Conservation (phyloP, 1,140 invertebrate species). For the Drosophila teissieri region DNA sequence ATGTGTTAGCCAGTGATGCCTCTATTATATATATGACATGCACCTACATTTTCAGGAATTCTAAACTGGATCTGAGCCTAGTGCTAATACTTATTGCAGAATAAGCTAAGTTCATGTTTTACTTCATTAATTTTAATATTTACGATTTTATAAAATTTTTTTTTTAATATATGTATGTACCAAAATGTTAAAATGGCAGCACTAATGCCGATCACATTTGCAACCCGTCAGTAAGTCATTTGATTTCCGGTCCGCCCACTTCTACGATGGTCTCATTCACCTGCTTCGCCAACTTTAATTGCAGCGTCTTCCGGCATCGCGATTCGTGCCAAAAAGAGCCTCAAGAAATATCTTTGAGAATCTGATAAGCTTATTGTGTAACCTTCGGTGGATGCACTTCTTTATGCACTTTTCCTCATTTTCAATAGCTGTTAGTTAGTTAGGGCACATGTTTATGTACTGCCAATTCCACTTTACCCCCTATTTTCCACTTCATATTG, state of each 20-base stretch:
- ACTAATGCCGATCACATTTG: neutral
- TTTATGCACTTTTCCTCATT: too few relatives aligned
- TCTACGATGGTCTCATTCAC: neutral
- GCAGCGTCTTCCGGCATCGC: conserved; percentile 30
- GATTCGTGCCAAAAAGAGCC: neutral
- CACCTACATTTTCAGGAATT: too few relatives aligned
- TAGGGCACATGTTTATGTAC: neutral
- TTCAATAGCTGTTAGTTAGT: neutral
- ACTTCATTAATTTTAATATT: too few relatives aligned
- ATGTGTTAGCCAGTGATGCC: neutral
- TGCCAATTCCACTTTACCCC: neutral
- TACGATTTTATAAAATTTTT: too few relatives aligned
- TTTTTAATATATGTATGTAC: too few relatives aligned
- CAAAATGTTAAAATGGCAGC: neutral
- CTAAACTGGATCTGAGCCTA: too few relatives aligned
- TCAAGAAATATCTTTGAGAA: neutral
- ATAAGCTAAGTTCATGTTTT: too few relatives aligned
- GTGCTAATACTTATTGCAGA: too few relatives aligned
- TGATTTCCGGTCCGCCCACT: conserved; percentile 34
- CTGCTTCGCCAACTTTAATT: conserved; percentile 42
- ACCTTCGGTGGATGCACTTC: neutral
- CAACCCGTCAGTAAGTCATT: conserved; percentile 6
- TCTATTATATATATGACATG: too few relatives aligned
- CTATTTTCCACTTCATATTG: neutral
- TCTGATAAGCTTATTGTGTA: neutral